Base-by-base conservation (phyloP, 2,888 invertebrate species). In the Bhutanitis thaidina region DNA sequence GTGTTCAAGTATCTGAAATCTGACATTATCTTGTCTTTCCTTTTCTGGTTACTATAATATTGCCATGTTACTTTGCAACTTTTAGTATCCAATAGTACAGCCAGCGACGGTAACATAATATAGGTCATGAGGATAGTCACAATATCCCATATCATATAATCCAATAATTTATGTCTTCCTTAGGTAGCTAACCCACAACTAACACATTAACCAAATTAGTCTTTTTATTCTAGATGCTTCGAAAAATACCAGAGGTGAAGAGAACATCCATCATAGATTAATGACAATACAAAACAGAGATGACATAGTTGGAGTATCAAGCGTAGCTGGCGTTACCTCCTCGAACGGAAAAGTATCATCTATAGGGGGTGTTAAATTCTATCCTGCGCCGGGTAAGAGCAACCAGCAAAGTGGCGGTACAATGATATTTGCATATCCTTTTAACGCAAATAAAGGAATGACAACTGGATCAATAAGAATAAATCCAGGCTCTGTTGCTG, bases 341-440 rank as follows among this genome's bases (percentile, higher is more conserved):
- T 70, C 77, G 32, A 78, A 82, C 25, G 84, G 80, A 1, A 60
- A 78, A 49, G 61, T 78, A 0, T 74, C 81, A 1, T 71, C 83
- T 1, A 54, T 75, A 25, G 71, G 74, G 3, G 77, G 77, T 7
- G 58, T 81, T 7, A 71, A 77, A 43, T 66, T 78, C 30, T 77
- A 67, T 46, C 72, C 80, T 7, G 44, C 66, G 0, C 39, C 58
- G 7, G 62, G 67, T 7, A 51, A 56, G 5, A 56, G 64, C 14
- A 54, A 60, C 3, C 54, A 60, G n/a, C 59, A 63, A 2, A 61
- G 58, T 53, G 61, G 58, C 49, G 27, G 53, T 53, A 10, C 56
- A 2, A 59, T 60, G 64, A 66, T 50, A 54, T 65, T 49, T 59
- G 61, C 0, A 48, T 44, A 59, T 59, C 46, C 77, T 71, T 0